Evolutionary conservation across 2,797 vertebrate species (phyloP).

Genomic region (Cuniculus paca): DNA sequence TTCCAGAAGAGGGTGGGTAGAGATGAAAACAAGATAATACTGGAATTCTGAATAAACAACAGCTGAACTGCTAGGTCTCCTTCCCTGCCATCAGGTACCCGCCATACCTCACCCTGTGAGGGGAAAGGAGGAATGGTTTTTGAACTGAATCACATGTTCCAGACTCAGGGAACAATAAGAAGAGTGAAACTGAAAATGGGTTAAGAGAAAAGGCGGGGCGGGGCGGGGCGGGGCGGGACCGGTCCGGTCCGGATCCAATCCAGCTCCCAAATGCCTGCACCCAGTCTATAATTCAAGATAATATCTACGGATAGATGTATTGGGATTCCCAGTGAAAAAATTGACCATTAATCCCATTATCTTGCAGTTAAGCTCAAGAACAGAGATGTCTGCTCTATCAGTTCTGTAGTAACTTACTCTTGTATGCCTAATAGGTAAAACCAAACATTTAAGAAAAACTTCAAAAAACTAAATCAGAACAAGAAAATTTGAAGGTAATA

Average conservation of each 20-base stretch:
- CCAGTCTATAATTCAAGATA: not conserved
- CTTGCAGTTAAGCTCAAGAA: not conserved
- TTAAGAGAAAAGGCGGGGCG: not conserved
- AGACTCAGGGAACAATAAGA: not conserved
- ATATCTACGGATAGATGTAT: not conserved
- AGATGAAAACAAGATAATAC: not conserved
- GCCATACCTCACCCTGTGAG: not conserved
- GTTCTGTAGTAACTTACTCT: slow-evolving; percentile 23
- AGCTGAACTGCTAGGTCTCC: not conserved
- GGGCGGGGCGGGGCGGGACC: too few relatives aligned
- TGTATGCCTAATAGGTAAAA: not conserved
- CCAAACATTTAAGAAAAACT: slow-evolving; percentile 50
- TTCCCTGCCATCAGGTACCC: not conserved
- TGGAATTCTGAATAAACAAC: not conserved
- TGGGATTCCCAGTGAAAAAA: not conserved
- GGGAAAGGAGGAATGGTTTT: not conserved
- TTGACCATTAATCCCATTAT: not conserved
- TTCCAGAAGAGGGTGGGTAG: not conserved
- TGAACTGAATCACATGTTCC: not conserved
- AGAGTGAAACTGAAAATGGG: not conserved
- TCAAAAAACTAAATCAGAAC: not conserved
- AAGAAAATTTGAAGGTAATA: slow-evolving; percentile 52
- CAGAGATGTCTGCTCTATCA: not conserved
- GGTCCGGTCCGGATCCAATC: too few relatives aligned
- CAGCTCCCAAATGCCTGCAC: not conserved